These are phyloP conservation scores for Eupeodes luniger DNA, from an alignment of 2,888 invertebrate species.

Conservation along the genomic window DNA sequence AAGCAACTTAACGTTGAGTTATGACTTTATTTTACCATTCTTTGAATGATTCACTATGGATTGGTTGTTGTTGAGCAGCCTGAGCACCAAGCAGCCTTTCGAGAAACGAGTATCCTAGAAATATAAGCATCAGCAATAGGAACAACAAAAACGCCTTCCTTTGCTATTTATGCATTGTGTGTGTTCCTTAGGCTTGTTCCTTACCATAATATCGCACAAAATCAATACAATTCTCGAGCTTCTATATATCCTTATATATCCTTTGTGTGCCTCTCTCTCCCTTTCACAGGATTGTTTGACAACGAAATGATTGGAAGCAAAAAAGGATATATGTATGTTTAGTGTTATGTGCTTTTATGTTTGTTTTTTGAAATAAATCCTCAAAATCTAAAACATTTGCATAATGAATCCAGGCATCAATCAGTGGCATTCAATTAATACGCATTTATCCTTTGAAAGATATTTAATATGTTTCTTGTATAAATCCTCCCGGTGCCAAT, in stretches of 20 bases:
- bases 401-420: constrained; percentile 71
- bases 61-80: constrained; percentile 23
- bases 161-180: constrained; percentile 27
- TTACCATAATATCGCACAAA: constrained; percentile 62
- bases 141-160: constrained; percentile 54
- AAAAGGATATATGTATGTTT: not conserved
- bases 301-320: constrained; percentile 42
- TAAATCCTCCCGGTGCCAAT: not conserved
- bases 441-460: constrained; percentile 51
- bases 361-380: constrained; percentile 62
- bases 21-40: constrained; percentile 61
- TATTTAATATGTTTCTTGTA: constrained; percentile 56
- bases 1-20: constrained; percentile 45
- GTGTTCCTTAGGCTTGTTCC: constrained; percentile 33
- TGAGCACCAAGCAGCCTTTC: not conserved
- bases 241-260: not conserved
- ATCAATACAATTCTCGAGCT: constrained; percentile 52
- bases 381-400: constrained; percentile 68
- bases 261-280: not conserved
- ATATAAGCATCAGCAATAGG: constrained; percentile 2
- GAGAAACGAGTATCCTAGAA: not conserved
- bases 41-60: constrained; percentile 31
- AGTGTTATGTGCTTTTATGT: not conserved
- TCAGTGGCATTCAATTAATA: constrained; percentile 72
- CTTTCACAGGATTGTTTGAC: not conserved